Evolutionary conservation across 2,888 invertebrate species (phyloP).

Genomic region (Cantharis rufa): DNA sequence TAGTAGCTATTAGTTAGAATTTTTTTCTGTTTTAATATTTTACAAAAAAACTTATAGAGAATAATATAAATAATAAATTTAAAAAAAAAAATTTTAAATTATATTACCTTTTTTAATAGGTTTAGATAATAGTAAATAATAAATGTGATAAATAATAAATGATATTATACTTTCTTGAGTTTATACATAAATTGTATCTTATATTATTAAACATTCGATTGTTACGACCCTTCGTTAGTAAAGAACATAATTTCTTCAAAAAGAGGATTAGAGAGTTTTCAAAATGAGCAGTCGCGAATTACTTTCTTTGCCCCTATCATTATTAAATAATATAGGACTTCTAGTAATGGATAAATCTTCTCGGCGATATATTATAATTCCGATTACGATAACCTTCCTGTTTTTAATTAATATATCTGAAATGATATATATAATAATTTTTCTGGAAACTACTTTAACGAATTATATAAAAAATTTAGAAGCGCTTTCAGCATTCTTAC

Average conservation of each 20-base stretch:
- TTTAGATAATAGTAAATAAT: no score
- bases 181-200: no score
- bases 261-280: background rate
- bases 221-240: no score
- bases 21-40: no score
- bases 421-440: background rate
- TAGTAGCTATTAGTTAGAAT: no score
- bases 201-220: no score
- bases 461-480: background rate
- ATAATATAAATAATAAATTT: no score
- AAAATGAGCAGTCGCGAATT: background rate
- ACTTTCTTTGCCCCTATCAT: background rate
- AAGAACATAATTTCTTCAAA: background rate
- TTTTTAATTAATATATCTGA: background rate
- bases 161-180: no score
- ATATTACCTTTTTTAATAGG: no score
- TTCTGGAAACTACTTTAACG: background rate
- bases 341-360: background rate
- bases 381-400: background rate
- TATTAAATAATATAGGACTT: background rate
- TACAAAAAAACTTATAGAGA: no score
- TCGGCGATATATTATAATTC: background rate
- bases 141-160: no score
- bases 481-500: background rate
- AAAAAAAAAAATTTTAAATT: no score